Evolutionary conservation across 2,888 invertebrate genomes (phyloP).

Genomic region (Idaea biselata): DNA sequence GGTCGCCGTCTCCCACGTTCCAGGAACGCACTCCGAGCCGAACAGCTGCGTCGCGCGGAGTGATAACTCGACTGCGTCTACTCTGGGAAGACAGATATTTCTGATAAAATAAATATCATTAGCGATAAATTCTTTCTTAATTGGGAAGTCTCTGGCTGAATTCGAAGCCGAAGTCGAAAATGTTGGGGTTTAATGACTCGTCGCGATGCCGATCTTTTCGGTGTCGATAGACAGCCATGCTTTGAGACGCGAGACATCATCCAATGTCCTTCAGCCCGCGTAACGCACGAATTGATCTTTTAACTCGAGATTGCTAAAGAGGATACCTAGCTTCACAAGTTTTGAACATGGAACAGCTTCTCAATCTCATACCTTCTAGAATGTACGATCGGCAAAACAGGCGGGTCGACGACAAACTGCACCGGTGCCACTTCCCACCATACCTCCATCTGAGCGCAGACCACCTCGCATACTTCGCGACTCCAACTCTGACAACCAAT

Average conservation of each 20-base stretch:
- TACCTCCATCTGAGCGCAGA: conserved; percentile 59
- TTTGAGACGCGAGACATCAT: too few relatives aligned
- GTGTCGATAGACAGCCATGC: too few relatives aligned
- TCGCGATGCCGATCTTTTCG: too few relatives aligned
- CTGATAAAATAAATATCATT: neutral
- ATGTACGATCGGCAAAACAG: conserved; percentile 38
- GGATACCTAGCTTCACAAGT: too few relatives aligned
- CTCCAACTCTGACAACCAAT: conserved; percentile 30
- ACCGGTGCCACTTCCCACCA: conserved; percentile 66
- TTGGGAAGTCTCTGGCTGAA: too few relatives aligned
- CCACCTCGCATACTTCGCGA: conserved; percentile 52
- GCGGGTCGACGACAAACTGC: conserved; percentile 53
- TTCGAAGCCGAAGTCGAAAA: too few relatives aligned
- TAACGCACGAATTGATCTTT: too few relatives aligned
- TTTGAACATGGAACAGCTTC: too few relatives aligned
- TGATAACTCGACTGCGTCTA: conserved; percentile 31
- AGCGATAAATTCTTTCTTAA: too few relatives aligned
- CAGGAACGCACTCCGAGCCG: conserved; percentile 33
- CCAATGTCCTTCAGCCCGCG: too few relatives aligned
- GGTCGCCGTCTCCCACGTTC: conserved; percentile 34
- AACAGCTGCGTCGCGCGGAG: conserved; percentile 52
- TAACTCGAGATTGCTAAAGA: too few relatives aligned
- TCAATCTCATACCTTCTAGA: conserved; percentile 47
- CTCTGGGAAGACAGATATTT: conserved; percentile 26
- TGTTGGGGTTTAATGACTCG: too few relatives aligned